phyloP scores from a whole-genome alignment of 2,113 vertebrate genomes.

The Martes martes region DNA sequence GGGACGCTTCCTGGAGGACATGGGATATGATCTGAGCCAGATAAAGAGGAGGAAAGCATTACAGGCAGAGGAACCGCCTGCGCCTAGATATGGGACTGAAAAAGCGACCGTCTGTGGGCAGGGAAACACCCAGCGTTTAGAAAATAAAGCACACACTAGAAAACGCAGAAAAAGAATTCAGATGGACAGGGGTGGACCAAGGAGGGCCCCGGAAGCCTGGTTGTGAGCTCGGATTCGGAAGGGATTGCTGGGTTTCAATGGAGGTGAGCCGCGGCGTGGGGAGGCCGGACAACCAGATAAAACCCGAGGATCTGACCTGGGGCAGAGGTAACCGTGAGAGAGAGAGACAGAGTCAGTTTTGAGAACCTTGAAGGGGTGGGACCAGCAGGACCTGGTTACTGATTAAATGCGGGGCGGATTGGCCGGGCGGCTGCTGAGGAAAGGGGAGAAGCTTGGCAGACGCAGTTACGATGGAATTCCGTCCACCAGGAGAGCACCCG shows the following conservation, averaged over 20 bases:
- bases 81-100: neutral
- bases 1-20: neutral
- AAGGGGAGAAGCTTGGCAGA: neutral
- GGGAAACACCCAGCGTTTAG: neutral
- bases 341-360: neutral
- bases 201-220: neutral
- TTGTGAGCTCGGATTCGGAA: neutral
- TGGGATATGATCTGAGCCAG: neutral
- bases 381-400: neutral
- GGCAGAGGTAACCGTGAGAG: neutral
- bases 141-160: neutral
- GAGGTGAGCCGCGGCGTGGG: accelerated
- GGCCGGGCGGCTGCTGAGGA: neutral
- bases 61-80: neutral
- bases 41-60: neutral
- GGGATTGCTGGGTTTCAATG: neutral
- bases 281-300: neutral
- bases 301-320: neutral
- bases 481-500: neutral
- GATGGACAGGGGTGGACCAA: neutral
- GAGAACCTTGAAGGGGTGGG: neutral
- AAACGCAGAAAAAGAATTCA: neutral
- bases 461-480: neutral
- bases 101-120: neutral
- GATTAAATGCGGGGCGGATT: neutral